Base-by-base conservation (phyloP, 1,140 invertebrate genomes). In the Protaetia brevitarsis region DNA sequence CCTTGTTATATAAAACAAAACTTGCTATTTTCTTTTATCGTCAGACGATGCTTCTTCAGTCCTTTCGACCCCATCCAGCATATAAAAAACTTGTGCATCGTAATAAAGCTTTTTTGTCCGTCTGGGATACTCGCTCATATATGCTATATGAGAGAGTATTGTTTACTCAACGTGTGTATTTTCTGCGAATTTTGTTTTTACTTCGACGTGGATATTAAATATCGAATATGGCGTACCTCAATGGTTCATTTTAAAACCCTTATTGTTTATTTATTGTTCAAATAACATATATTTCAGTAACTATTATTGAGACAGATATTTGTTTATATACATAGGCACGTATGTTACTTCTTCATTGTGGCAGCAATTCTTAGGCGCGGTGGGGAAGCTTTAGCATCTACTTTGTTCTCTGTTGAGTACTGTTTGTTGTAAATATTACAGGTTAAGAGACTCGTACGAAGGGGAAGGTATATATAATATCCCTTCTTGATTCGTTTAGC, bases 401-500 rank as follows among this genome's bases (percentile, higher is more conserved):
- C n/a, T n/a, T n/a, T n/a, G 13, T 2, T n/a, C 8, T 11, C 8
- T 6, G 13, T 34, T 2, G 13, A 5, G 3, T 23, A 45, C 13
- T 45, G 13, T 19, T 6, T 10, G 11, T 7, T 10, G 19, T 23
- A 51, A 51, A 13, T 51, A 51, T 3, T 23, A 8, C 19, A 10
- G 16, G n/a, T n/a, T n/a, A n/a, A n/a, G n/a, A n/a, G n/a, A 23
- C 21, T 23, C 11, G 21, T 10, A 23, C 11, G 8, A 51, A 8
- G 13, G 11, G 6, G 19, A 51, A 51, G 5, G 19, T 51, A 21
- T 19, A 23, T 23, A 21, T 51, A 23, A n/a, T n/a, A n/a, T n/a
- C n/a, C n/a, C n/a, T 21, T 51, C 19, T 51, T 51, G 41, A 51
- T 51, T 23, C 26, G 11, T 51, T 51, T 51, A 51, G 41, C 41